Evolutionary conservation across 2,113 vertebrate genomes (phyloP), one percentile per base, ranked within the genome.

Genomic region (Tricholaema leucomelas): DNA sequence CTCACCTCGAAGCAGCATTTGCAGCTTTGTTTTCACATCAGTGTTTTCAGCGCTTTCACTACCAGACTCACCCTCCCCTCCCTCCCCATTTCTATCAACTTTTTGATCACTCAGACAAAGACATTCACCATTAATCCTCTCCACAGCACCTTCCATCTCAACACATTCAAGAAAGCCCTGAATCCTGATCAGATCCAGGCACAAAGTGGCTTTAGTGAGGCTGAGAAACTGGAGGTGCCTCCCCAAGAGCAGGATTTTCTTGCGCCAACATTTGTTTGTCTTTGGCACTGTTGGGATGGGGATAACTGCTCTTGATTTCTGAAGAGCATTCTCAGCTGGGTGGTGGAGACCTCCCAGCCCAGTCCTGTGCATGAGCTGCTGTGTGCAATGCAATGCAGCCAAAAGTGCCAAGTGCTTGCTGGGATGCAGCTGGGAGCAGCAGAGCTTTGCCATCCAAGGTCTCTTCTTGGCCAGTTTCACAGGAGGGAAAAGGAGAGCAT

Each of bases 341-440:
- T 8, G 40, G n/a, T 42, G 24, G 14, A 66, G 38, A 20, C 18
- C 9, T 6, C 55, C 35, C 56, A 63, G 8, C 30, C 6, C 48
- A 42, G 31, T 6, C 35, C 28, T 3, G 2, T 2, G 23, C 36
- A 30, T 0, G 3, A 70, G 56, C 30, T 15, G 56, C n/a, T 13
- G 28, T 7, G 33, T 31, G 59, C 74, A 17, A 3, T 10, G 0
- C 24, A 10, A 35, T 1, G 2, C 42, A 40, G 67, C n/a, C 58
- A 20, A 5, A 59, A 30, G 59, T 1, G 7, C 1, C 4, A 50
- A 48, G 46, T 1, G 10, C 38, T 54, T 16, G 44, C 20, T 4
- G 5, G 44, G 67, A 38, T 48, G 46, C 3, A 20, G 42, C 50
- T 14, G 14, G 20, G 65, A 28, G 31, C 10, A 0, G 5, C 42